These are phyloP conservation scores for Odontesthes bonariensis DNA, from an alignment of 2,113 vertebrate genomes.

Conservation along the genomic window DNA sequence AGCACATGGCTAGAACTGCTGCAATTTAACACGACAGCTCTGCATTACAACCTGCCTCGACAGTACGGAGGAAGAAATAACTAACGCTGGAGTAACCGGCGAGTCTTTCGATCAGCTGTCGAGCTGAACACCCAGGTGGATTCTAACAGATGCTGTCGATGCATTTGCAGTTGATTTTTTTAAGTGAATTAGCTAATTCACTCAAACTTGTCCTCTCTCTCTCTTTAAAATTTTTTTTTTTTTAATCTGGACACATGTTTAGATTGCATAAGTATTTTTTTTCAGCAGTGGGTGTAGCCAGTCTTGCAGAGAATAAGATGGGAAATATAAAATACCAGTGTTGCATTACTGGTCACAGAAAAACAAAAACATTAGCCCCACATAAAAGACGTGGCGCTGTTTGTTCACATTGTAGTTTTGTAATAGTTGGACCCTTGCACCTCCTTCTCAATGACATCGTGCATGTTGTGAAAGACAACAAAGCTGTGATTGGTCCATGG, in stretches of 20 bases:
- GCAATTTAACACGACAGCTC: constrained; percentile 12
- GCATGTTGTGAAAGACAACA: not conserved
- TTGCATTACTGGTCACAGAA: not conserved
- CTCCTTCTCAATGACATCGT: not conserved
- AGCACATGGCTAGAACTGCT: not conserved
- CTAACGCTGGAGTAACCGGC: not conserved
- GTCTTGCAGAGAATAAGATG: not conserved
- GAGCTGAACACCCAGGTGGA: not conserved
- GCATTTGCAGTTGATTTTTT: too few species aligned
- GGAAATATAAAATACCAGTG: not conserved
- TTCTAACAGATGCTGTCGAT: not conserved
- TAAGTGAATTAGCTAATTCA: too few species aligned
- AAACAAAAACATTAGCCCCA: not conserved
- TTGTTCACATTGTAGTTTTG: not conserved
- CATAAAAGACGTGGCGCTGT: not conserved
- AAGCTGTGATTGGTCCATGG: not conserved
- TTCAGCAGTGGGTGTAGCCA: too few species aligned
- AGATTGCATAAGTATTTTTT: not conserved
- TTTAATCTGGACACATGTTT: not conserved
- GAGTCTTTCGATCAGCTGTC: not conserved
- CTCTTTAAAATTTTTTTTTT: not conserved
- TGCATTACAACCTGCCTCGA: constrained; percentile 7
- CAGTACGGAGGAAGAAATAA: not conserved
- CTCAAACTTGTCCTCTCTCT: too few species aligned
- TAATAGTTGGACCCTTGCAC: not conserved